A percentile compares a stretch with the other conserved stretches of the same genome.
These are phyloP conservation scores for Ciona savignyi DNA, from an alignment of 23 tunicate genomes.

Conservation along the genomic window DNA sequence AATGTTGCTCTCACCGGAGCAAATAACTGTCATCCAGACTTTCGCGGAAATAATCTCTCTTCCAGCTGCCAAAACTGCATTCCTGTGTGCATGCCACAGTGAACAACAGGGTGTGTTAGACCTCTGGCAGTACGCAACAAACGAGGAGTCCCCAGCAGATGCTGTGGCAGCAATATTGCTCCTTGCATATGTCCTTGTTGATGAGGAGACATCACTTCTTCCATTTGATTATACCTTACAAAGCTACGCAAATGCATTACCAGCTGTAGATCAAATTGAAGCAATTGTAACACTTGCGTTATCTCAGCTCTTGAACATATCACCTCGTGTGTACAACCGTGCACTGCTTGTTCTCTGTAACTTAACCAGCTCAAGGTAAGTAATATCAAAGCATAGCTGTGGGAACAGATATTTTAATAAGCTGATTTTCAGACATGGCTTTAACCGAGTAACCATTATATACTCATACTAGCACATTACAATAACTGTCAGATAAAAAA, in stretches of 20 bases:
- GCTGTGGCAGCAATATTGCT: constrained; percentile 42
- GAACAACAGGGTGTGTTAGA: constrained; percentile 42
- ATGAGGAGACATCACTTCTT: constrained; percentile 20
- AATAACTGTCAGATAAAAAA: no score
- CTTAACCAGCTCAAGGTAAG: constrained; percentile 7
- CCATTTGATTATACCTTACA: constrained; percentile 1
- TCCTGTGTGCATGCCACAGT: constrained; percentile 8
- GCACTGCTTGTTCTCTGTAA: constrained; percentile 19
- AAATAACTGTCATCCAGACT: constrained; percentile 27
- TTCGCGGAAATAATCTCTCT: constrained; percentile 49
- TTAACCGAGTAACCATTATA: no score
- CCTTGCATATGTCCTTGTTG: constrained; percentile 37
- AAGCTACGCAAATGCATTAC: constrained; percentile 17
- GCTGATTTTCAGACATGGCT: no score
- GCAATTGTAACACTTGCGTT: constrained; percentile 24
- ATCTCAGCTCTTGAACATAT: constrained; percentile 8
- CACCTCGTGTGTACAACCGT: constrained; percentile 12
- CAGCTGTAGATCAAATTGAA: constrained; percentile 13
- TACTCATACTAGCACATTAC: no score
- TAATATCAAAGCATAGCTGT: no score
- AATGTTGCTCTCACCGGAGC: constrained; percentile 40
- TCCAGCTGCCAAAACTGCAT: constrained; percentile 54
- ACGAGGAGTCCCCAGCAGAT: constrained; percentile 15
- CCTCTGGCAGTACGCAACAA: constrained; percentile 33
- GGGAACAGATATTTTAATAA: no score